Evolutionary conservation across 1,140 invertebrate species (phyloP).

Genomic region (Ladona fulva): DNA sequence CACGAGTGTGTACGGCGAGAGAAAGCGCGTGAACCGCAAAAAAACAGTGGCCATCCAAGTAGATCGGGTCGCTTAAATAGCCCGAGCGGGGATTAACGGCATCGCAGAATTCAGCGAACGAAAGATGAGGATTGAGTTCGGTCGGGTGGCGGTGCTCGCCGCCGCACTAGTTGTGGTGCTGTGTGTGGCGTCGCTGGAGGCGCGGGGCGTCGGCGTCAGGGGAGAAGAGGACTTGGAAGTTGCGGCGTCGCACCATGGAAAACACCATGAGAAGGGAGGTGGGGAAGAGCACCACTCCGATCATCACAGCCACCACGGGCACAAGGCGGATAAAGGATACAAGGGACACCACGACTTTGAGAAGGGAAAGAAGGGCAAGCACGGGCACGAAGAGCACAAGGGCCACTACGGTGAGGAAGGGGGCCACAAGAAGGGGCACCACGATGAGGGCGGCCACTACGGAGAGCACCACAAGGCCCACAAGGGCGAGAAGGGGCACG

Average conservation of each 20-base stretch:
- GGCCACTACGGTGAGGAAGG: conserved; percentile 53
- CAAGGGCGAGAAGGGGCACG: conserved; percentile 42
- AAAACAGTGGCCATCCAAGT: no score
- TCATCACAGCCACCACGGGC: conserved; percentile 45
- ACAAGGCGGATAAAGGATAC: conserved; percentile 46
- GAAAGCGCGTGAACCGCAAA: no score
- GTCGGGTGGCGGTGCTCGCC: conserved; percentile 31
- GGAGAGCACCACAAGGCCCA: conserved; percentile 46
- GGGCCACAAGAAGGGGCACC: conserved; percentile 54
- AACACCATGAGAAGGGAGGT: conserved; percentile 42
- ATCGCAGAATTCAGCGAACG: not conserved
- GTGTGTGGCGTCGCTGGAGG: not conserved
- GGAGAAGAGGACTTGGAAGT: conserved; percentile 33
- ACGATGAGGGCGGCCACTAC: conserved; percentile 43
- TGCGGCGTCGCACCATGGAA: conserved; percentile 35
- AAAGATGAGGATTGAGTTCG: not conserved
- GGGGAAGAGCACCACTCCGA: conserved; percentile 48
- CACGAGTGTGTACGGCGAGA: no score
- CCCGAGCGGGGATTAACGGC: not conserved
- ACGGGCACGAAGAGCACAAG: conserved; percentile 54
- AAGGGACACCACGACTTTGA: conserved; percentile 51
- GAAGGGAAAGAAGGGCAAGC: conserved; percentile 51
- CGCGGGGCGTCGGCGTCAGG: not conserved
- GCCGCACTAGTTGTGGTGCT: not conserved
- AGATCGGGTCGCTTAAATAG: no score